Evolutionary conservation across 2,113 vertebrate species (phyloP), one percentile per base, ranked within the genome.

Genomic region (Stegostoma tigrinum): DNA sequence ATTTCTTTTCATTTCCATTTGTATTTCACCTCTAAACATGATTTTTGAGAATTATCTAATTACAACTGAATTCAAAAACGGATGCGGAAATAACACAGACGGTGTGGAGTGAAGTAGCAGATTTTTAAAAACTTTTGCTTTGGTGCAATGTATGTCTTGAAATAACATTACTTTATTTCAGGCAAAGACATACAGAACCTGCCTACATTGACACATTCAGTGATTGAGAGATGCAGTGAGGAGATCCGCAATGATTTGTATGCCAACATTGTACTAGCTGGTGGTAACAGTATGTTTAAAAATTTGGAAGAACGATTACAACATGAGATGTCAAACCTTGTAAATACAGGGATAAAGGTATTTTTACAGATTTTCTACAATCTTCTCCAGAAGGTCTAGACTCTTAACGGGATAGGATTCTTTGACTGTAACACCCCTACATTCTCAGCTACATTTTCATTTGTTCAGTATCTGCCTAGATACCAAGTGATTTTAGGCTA

Each of bases 221-320:
- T 95, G 67, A 95, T 95, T 72, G 93, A 95, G 93, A 68, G 42
- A 2, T 95, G 93, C 27, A 70, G 42, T 45, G 93, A 95, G 12
- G 93, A 95, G 21, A 72, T 19, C 42, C 48, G 93, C 38, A 34
- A 72, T 72, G 66, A 95, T 1, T 45, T 95, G 93, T 95, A 95
- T 3, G 3, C 93, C 66, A 95, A 95, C 67, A 95, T 95, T 72
- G 66, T 95, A 42, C 67, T 95, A 52, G 93, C 93, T 48, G 93
- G 93, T 70, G 93, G 93, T 48, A 95, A 95, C 24, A 95, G 17
- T 30, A 95, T 95, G 93, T 95, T 95, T 48, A 95, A 42, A 19
- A 95, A 95, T 67, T 72, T 95, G 93, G 93, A n/a, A 45, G 38
- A 95, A 68, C 66, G 93, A 72, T 48, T 95, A 42, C 93, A 70